These are phyloP conservation scores for Pachliopta kotzebuea DNA, from an alignment of 2,888 invertebrate genomes.

Conservation along the genomic window DNA sequence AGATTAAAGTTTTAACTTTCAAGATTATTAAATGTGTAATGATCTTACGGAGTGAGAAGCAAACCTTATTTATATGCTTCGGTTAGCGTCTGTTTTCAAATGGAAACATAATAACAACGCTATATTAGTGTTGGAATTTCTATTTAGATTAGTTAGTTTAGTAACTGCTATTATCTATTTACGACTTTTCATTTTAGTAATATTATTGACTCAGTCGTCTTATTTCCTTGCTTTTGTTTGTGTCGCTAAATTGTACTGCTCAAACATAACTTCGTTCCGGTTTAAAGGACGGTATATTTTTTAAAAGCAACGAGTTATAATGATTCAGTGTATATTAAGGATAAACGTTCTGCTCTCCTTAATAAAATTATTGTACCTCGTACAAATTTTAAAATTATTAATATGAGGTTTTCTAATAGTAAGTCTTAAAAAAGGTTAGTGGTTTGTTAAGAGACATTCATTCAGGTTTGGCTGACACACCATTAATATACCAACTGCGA, in stretches of 20 bases:
- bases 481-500: constrained; percentile 18
- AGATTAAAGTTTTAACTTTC: constrained; percentile 8
- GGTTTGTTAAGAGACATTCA: constrained; percentile 7
- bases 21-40: constrained; percentile 10
- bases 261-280: too few relatives aligned
- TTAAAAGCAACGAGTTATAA: too few relatives aligned
- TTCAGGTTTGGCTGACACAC: constrained; percentile 6
- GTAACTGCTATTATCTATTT: neutral
- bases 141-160: neutral
- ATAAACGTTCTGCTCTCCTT: too few relatives aligned
- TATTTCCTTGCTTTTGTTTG: too few relatives aligned
- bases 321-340: too few relatives aligned
- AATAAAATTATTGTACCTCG: too few relatives aligned
- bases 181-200: neutral
- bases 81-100: neutral
- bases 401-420: neutral
- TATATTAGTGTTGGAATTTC: neutral
- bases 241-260: too few relatives aligned
- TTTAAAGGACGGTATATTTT: too few relatives aligned
- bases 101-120: neutral
- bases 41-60: constrained; percentile 1
- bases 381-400: neutral
- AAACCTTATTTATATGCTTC: constrained; percentile 11
- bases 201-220: too few relatives aligned
- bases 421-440: neutral